Evolutionary conservation across 1,140 invertebrate genomes (phyloP).

Genomic region (Gonatopus flavifemur): DNA sequence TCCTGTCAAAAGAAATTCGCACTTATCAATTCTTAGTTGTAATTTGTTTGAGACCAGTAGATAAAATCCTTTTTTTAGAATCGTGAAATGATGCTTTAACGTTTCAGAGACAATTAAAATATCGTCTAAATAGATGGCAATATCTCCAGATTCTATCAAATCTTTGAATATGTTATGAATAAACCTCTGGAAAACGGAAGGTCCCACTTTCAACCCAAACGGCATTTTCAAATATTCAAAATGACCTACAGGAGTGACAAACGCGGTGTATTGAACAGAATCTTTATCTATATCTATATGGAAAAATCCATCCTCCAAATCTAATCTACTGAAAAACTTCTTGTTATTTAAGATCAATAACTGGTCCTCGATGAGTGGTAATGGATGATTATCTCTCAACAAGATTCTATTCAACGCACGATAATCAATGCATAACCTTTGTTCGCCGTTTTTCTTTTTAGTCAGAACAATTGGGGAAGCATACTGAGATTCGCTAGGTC

Average conservation of each 20-base stretch:
- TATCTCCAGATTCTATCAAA: constrained; percentile 3
- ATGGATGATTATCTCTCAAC: constrained; percentile 33
- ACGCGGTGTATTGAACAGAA: constrained; percentile 35
- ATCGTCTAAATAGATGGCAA: constrained; percentile 22
- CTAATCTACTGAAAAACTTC: background rate
- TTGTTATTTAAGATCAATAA: background rate
- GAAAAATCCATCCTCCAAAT: background rate
- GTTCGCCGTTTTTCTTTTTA: constrained; percentile 32
- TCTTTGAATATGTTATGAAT: constrained; percentile 40
- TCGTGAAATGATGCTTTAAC: constrained; percentile 15
- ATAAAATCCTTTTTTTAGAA: background rate
- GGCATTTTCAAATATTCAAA: too few species aligned
- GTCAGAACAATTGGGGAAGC: constrained; percentile 30
- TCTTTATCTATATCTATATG: constrained; percentile 18
- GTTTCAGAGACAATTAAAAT: constrained; percentile 15
- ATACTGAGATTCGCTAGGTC: constrained; percentile 30
- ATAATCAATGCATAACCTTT: constrained; percentile 32
- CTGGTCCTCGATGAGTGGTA: too few species aligned
- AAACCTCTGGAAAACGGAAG: constrained; percentile 44
- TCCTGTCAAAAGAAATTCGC: background rate
- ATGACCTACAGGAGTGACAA: constrained; percentile 33
- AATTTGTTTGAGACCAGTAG: background rate
- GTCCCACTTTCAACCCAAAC: constrained; percentile 46
- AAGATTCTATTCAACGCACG: constrained; percentile 27
- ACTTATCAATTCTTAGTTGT: background rate